phyloP scores from a whole-genome alignment of 2,113 vertebrate species.

The Carassius carassius region DNA sequence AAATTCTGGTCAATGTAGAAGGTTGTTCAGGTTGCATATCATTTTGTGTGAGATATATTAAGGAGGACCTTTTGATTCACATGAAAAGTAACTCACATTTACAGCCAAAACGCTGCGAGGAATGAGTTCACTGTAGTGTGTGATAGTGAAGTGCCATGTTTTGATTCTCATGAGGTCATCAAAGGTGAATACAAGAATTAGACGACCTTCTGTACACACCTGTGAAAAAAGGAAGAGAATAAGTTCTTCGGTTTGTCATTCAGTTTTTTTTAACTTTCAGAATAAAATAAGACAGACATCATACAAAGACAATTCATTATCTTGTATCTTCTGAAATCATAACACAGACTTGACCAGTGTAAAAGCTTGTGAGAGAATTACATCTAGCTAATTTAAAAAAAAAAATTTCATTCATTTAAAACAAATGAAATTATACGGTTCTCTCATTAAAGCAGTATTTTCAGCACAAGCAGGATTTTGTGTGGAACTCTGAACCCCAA shows the following conservation, averaged over 20 bases:
- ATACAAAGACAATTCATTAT: not conserved
- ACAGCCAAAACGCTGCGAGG: conserved; percentile 98
- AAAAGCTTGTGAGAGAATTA: not conserved
- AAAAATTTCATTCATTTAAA: conserved; percentile 22
- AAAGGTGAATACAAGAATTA: conserved; percentile 98
- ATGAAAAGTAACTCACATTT: conserved; percentile 82
- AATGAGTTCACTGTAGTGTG: conserved; percentile 97
- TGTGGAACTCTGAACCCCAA: conserved; percentile 62
- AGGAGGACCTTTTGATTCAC: not conserved
- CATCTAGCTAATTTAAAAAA: not conserved
- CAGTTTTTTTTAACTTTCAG: not conserved
- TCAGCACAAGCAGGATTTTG: conserved; percentile 45
- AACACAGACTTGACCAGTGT: not conserved
- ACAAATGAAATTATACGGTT: conserved; percentile 36
- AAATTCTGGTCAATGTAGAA: not conserved
- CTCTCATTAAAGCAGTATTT: conserved; percentile 55
- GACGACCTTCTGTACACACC: conserved; percentile 96
- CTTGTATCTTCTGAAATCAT: not conserved
- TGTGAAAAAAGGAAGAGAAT: conserved; percentile 54
- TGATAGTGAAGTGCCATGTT: conserved; percentile 99
- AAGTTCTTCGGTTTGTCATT: not conserved
- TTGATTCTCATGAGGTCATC: conserved; percentile 99
- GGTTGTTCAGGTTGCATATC: not conserved
- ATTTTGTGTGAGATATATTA: not conserved
- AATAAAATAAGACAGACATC: not conserved